Conservation (phyloP, 2,113 vertebrate genomes). For the Pluvialis apricaria region DNA sequence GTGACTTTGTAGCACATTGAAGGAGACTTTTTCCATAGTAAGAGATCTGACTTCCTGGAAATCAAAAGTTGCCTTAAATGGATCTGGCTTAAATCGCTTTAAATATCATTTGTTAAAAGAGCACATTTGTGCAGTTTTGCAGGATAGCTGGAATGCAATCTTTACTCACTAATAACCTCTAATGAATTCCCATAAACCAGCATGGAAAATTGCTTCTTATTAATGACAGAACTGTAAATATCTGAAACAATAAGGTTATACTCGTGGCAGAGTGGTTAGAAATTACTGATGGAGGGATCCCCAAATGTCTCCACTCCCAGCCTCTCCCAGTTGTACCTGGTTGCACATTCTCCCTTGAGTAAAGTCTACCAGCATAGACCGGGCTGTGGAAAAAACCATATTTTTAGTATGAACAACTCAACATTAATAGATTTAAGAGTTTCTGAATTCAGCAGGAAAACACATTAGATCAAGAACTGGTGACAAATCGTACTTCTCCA, state of each 20-base stretch:
- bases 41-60: background rate
- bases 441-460: slow-evolving; percentile 45
- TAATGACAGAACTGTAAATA: background rate
- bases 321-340: background rate
- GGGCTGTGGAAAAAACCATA: background rate
- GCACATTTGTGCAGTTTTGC: background rate
- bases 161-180: background rate
- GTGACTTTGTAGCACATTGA: background rate
- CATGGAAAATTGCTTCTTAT: background rate
- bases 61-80: background rate
- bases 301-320: background rate
- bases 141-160: background rate
- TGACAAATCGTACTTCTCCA: slow-evolving; percentile 37
- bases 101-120: background rate
- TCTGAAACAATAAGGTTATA: background rate
- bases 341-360: background rate
- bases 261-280: background rate
- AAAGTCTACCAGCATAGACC: background rate
- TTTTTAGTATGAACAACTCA: slow-evolving; percentile 13
- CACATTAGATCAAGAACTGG: slow-evolving; percentile 28
- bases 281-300: background rate
- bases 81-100: background rate
- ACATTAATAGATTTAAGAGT: background rate
- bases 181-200: background rate
- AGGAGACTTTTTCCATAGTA: background rate